phyloP scores from a whole-genome alignment of 2,113 vertebrate genomes.

The Grammomys surdaster region DNA sequence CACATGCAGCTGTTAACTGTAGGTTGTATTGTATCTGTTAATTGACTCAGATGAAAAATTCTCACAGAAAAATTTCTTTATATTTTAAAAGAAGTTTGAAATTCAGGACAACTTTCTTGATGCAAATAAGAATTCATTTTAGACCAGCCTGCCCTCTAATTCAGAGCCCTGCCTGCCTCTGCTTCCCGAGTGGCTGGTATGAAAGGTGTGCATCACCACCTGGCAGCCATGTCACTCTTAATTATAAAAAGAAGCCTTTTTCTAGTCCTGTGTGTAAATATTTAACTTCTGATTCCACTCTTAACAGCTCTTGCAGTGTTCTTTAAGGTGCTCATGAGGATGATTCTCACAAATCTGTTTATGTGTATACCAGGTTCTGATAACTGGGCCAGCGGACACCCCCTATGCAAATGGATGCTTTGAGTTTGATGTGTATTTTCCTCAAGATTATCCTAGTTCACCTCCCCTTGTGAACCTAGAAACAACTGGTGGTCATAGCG shows the following conservation, averaged over 20 bases:
- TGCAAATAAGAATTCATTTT: background rate
- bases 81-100: conserved; percentile 45
- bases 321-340: background rate
- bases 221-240: background rate
- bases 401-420: conserved; percentile 99
- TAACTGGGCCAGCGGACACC: conserved; percentile 98
- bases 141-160: background rate
- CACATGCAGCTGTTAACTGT: background rate
- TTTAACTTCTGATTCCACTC: conserved; percentile 5
- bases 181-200: background rate
- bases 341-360: background rate
- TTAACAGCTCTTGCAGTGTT: background rate
- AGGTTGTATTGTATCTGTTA: background rate
- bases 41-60: background rate
- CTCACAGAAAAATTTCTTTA: conserved; percentile 14
- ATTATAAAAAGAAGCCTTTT: background rate
- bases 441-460: conserved; percentile 99
- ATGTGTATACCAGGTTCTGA: conserved; percentile 92
- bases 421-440: conserved; percentile 99
- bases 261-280: background rate
- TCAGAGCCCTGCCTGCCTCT: background rate
- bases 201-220: background rate
- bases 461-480: conserved; percentile 99
- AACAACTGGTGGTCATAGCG: conserved; percentile 98
- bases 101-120: conserved; percentile 27